Evolutionary conservation across 2,797 vertebrate species (phyloP).

Genomic region (Phrynocephalus vlangalii): DNA sequence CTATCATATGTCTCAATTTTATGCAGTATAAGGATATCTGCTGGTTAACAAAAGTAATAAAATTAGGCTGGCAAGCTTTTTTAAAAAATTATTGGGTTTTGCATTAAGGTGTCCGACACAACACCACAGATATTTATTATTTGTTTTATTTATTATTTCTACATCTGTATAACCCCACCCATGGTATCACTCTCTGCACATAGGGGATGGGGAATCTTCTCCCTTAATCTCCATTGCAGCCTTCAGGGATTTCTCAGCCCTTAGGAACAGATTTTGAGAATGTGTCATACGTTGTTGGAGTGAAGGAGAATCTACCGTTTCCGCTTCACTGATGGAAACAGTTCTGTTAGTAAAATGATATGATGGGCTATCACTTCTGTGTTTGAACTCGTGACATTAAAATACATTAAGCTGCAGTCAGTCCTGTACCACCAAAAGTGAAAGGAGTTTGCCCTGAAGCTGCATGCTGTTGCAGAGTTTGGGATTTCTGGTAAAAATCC

Average conservation of each 20-base stretch:
- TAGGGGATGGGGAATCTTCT: no score
- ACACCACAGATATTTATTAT: no score
- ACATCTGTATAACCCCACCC: no score
- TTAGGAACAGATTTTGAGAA: neutral
- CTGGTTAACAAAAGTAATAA: neutral
- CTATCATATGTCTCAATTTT: neutral
- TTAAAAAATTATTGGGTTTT: neutral
- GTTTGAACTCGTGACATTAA: neutral
- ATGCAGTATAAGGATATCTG: neutral
- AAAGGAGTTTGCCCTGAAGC: no score
- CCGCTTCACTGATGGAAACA: neutral
- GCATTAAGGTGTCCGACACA: no score
- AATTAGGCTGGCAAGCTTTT: neutral
- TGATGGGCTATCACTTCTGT: neutral
- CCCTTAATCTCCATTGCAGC: no score
- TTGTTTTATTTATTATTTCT: no score
- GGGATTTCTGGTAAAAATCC: no score
- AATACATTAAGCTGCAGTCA: neutral
- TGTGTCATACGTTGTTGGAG: neutral
- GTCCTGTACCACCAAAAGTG: neutral
- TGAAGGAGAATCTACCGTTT: neutral
- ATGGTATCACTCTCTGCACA: no score
- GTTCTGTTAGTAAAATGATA: neutral
- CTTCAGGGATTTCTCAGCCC: no score
- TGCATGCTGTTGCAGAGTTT: no score